Evolutionary conservation across 2,113 vertebrate genomes (phyloP).

Genomic region (Ploceus nigricollis): DNA sequence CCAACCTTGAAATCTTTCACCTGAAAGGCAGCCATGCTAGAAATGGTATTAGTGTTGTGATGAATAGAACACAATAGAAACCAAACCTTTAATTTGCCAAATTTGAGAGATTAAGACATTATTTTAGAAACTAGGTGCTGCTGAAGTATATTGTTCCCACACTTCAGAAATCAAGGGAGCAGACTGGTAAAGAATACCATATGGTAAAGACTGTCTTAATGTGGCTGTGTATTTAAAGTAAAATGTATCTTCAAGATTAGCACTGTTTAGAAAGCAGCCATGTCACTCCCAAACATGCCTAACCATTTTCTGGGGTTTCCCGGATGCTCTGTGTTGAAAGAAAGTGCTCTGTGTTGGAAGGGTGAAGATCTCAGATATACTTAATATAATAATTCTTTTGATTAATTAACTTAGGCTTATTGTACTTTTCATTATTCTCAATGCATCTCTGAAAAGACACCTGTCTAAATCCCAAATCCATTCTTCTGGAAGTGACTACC

Average conservation of each 20-base stretch:
- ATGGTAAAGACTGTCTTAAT: neutral
- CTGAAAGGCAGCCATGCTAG: neutral
- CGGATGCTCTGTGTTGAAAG: neutral
- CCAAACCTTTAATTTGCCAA: neutral
- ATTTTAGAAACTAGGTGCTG: neutral
- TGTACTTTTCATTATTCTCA: neutral
- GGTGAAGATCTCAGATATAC: neutral
- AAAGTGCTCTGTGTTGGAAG: neutral
- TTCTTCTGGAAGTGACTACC: neutral
- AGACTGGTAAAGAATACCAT: neutral
- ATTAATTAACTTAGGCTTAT: fast-evolving
- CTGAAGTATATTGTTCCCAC: neutral
- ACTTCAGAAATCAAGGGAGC: neutral
- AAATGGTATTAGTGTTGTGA: neutral
- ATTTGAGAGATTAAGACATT: neutral
- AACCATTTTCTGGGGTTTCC: constrained; percentile 4
- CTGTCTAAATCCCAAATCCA: neutral
- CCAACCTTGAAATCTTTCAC: neutral
- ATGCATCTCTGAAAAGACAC: neutral
- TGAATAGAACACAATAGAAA: neutral
- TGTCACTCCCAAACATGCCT: neutral
- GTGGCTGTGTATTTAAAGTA: neutral
- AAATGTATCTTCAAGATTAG: neutral
- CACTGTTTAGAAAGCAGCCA: neutral
- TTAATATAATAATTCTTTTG: neutral